Evolutionary conservation across 2,797 vertebrate genomes (phyloP).

Genomic region (Mareca strepera): DNA sequence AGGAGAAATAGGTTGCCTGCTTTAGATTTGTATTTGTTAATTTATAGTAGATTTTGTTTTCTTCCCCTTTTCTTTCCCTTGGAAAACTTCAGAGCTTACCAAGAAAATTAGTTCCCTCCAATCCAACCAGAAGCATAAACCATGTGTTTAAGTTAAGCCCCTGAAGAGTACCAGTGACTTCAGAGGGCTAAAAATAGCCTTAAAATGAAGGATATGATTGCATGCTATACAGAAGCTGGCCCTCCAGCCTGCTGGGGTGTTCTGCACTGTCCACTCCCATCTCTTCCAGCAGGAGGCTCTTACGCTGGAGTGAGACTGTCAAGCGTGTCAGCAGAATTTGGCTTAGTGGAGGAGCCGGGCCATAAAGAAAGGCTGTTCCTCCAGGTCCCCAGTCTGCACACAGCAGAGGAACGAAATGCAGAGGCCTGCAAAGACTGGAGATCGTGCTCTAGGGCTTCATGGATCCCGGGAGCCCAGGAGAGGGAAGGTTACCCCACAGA

Average conservation of each 20-base stretch:
- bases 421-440: background rate
- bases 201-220: background rate
- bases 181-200: background rate
- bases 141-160: background rate
- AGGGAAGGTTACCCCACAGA: background rate
- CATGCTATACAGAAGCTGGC: background rate
- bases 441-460: background rate
- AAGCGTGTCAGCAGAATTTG: background rate
- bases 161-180: background rate
- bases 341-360: background rate
- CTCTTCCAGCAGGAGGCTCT: background rate
- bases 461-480: background rate
- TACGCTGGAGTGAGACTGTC: background rate
- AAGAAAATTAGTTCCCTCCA: background rate
- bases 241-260: background rate
- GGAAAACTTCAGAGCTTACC: background rate
- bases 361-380: background rate
- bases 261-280: background rate
- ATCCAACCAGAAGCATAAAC: background rate
- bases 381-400: background rate
- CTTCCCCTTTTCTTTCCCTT: background rate
- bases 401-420: background rate
- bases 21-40: background rate
- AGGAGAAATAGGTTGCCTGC: background rate
- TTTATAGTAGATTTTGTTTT: background rate